Conservation (phyloP, 2,797 vertebrate species). For the Rhinoraja longicauda region DNA sequence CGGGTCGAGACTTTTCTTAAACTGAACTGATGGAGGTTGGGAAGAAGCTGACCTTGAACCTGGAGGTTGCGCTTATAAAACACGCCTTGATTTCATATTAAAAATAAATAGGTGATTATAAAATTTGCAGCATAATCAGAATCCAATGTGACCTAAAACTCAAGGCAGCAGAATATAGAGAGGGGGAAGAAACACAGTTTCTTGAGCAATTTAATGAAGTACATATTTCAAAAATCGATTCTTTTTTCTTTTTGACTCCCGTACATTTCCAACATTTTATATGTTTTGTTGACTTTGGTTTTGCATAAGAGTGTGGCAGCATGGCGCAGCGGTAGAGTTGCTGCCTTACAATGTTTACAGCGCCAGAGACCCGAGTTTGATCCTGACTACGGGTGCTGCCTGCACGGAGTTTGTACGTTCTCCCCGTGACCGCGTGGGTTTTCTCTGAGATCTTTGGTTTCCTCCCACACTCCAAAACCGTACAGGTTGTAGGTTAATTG, state of each 20-base stretch:
- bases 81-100: neutral
- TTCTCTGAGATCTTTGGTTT: too few species aligned
- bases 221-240: neutral
- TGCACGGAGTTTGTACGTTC: too few species aligned
- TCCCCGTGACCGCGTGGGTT: too few species aligned
- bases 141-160: neutral
- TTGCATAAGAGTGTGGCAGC: neutral
- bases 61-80: conserved; percentile 6
- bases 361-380: too few species aligned
- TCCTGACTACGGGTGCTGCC: too few species aligned
- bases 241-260: neutral
- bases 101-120: neutral
- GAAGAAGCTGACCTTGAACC: too few species aligned
- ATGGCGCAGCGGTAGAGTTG: too few species aligned
- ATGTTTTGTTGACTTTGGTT: neutral
- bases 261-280: neutral
- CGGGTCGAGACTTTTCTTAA: too few species aligned
- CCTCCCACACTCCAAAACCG: too few species aligned
- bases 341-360: too few species aligned
- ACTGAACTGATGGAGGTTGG: too few species aligned
- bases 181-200: neutral
- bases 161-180: neutral
- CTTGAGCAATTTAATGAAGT: neutral
- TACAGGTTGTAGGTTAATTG: too few species aligned
- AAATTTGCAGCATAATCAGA: neutral